Percentiles rank a stretch among this genome's conserved stretches.
These are phyloP conservation scores for Atta colombica DNA, from an alignment of 1,140 invertebrate species.

Conservation along the genomic window DNA sequence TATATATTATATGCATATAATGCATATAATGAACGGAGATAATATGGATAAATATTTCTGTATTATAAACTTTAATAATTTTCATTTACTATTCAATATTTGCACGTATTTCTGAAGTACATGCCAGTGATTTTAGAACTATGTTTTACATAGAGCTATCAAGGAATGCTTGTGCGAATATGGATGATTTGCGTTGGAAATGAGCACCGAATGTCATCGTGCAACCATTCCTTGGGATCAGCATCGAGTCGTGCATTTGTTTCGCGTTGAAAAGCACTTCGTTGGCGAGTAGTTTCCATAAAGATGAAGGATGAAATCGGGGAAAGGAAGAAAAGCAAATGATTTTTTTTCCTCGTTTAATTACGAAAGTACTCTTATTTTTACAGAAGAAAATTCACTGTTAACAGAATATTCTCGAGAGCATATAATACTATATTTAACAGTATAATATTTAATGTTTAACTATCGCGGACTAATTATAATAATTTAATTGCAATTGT, in stretches of 20 bases:
- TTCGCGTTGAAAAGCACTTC: conserved; percentile 45
- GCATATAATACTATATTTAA: conserved; percentile 16
- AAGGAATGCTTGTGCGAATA: conserved; percentile 54
- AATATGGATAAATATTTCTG: too few relatives aligned
- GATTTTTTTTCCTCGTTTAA: conserved; percentile 23
- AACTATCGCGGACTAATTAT: not conserved
- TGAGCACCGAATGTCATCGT: conserved; percentile 71
- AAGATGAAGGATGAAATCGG: conserved; percentile 25
- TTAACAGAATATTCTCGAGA: conserved; percentile 4
- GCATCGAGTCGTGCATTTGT: conserved; percentile 57
- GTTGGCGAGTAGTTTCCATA: conserved; percentile 66
- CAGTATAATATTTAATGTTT: conserved; percentile 24
- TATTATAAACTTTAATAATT: not conserved
- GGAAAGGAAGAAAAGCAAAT: conserved; percentile 14
- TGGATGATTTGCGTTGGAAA: conserved; percentile 81
- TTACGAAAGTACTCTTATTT: conserved; percentile 16
- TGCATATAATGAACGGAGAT: too few relatives aligned
- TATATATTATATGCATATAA: too few relatives aligned
- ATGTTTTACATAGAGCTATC: not conserved
- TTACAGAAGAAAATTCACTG: not conserved
- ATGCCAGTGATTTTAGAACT: not conserved
- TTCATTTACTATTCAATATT: not conserved
- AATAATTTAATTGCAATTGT: conserved; percentile 1
- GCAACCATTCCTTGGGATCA: conserved; percentile 36
- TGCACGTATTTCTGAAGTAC: not conserved